Conservation (phyloP, 1,140 invertebrate genomes). For the Bombus waltoni region DNA sequence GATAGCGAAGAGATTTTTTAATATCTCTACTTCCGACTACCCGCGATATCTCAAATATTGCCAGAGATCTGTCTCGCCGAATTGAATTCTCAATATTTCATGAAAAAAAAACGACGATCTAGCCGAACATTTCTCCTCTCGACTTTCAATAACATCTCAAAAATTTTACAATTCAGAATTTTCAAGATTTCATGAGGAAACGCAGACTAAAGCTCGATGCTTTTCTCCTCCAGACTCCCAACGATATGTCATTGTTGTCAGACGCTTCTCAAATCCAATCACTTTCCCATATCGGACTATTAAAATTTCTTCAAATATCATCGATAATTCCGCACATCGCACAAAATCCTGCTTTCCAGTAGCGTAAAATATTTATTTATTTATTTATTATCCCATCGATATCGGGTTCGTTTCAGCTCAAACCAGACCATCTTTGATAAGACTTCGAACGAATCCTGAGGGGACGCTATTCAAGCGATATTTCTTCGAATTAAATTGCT, state of each 20-base stretch:
- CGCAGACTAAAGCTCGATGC: background rate
- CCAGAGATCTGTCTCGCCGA: background rate
- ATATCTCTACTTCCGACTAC: background rate
- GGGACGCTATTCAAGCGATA: slow-evolving; percentile 28
- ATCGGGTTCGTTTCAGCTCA: background rate
- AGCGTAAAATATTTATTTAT: no score
- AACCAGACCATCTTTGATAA: background rate
- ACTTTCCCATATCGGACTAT: background rate
- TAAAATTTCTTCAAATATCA: background rate
- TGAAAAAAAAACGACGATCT: background rate
- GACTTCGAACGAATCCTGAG: slow-evolving; percentile 1
- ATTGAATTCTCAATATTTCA: background rate
- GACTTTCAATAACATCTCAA: background rate
- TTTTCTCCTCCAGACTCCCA: background rate
- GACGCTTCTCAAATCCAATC: background rate
- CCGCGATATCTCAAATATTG: background rate
- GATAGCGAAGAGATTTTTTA: background rate
- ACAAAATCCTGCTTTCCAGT: no score
- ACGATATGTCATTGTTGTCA: background rate
- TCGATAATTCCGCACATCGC: background rate
- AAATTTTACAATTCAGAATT: background rate
- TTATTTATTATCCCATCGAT: no score
- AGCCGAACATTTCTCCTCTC: background rate
- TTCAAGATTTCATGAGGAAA: background rate
- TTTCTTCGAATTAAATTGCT: slow-evolving; percentile 41